These are phyloP conservation scores for Platysteira castanea DNA, from an alignment of 2,113 vertebrate genomes.

Conservation along the genomic window DNA sequence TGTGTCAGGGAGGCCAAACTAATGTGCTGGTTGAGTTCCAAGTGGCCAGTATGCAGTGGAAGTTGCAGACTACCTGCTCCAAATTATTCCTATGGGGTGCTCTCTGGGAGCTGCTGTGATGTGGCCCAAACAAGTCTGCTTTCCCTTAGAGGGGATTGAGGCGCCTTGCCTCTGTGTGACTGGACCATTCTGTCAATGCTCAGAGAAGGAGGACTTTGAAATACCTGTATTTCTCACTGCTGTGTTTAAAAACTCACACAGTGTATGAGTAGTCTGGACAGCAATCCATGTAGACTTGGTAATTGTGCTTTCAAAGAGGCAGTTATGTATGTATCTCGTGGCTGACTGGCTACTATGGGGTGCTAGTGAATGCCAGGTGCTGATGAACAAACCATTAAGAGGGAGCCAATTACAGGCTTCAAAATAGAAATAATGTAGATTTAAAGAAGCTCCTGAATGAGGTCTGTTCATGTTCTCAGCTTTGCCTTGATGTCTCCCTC, in stretches of 20 bases:
- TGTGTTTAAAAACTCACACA: background rate
- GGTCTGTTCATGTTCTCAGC: background rate
- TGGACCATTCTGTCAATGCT: background rate
- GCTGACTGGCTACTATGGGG: background rate
- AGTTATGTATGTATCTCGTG: background rate
- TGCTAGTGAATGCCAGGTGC: background rate
- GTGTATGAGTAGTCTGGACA: background rate
- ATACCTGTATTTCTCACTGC: background rate
- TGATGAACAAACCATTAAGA: background rate
- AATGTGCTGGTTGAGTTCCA: background rate
- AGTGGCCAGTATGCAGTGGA: background rate
- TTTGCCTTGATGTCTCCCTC: background rate
- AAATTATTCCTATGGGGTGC: background rate
- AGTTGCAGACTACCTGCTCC: background rate
- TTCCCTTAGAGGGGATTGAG: background rate
- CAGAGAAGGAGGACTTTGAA: background rate
- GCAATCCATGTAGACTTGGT: background rate
- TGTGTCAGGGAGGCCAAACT: background rate
- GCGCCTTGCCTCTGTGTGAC: background rate
- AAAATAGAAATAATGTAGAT: background rate
- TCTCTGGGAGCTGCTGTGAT: background rate
- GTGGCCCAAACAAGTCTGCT: background rate
- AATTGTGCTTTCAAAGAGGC: background rate
- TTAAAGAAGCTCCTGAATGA: background rate
- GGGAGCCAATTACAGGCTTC: background rate